A percentile compares a stretch with the other conserved stretches of the same genome.
Conservation (phyloP, 2,888 invertebrate genomes). For the Gari tellinella region DNA sequence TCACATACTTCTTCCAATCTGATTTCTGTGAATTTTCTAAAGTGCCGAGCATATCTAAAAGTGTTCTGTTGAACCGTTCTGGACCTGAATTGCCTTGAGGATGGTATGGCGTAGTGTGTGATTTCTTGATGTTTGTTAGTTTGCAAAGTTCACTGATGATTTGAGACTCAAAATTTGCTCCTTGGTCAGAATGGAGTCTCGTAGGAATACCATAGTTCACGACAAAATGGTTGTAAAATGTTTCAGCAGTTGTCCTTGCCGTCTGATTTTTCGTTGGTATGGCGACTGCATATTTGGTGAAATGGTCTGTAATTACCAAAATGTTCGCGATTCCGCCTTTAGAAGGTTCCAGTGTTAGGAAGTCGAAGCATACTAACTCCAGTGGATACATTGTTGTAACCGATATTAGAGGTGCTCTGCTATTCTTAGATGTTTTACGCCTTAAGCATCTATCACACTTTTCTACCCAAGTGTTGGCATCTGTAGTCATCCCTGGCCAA, state of each 20-base stretch:
- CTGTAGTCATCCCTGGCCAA: constrained; percentile 3
- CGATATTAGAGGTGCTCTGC: constrained; percentile 1
- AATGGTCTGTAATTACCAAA: constrained; percentile 26
- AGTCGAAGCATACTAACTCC: too few species aligned
- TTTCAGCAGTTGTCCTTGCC: constrained; percentile 36
- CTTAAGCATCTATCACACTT: constrained; percentile 10
- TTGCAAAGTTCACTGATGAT: constrained; percentile 31
- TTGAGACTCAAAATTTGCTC: constrained; percentile 29
- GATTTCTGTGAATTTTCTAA: constrained; percentile 17
- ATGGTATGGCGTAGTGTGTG: constrained; percentile 29
- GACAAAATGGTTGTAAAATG: constrained; percentile 19
- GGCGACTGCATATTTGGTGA: constrained; percentile 18
- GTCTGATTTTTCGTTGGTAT: too few species aligned
- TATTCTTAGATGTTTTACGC: too few species aligned
- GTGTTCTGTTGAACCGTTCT: constrained; percentile 42
- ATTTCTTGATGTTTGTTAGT: constrained; percentile 29
- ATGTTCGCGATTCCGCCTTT: constrained; percentile 6
- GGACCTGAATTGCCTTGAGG: constrained; percentile 29
- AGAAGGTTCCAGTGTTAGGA: too few species aligned
- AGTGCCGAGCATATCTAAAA: constrained; percentile 29
- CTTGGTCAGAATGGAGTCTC: constrained; percentile 37
- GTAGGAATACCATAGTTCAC: constrained; percentile 32
- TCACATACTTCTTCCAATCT: constrained; percentile 29
- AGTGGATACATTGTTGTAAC: too few species aligned
- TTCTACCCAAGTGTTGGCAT: neutral